Percentiles rank a stretch among this genome's conserved stretches.
These are phyloP conservation scores for Isoperla grammatica DNA, from an alignment of 2,888 invertebrate species.

Conservation along the genomic window DNA sequence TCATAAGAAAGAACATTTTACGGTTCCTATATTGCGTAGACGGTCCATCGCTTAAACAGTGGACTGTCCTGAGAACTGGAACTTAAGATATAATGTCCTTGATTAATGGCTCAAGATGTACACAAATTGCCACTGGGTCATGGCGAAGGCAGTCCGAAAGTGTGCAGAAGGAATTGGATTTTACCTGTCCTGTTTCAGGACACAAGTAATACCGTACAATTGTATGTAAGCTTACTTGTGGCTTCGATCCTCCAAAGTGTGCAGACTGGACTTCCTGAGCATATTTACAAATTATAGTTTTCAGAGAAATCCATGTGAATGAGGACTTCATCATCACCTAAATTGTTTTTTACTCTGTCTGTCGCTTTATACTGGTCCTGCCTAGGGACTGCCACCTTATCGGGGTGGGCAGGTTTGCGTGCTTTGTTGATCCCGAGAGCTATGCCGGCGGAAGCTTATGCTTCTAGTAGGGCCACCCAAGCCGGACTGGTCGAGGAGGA, in stretches of 20 bases:
- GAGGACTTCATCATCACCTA: conserved; percentile 15
- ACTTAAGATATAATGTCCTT: conserved; percentile 18
- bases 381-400: no score
- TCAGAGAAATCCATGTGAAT: conserved; percentile 22
- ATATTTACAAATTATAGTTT: conserved; percentile 21
- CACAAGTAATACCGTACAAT: conserved; percentile 37
- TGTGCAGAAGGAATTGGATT: conserved; percentile 34
- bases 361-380: conserved; percentile 14
- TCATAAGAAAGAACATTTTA: conserved; percentile 39
- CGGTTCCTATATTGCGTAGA: conserved; percentile 40
- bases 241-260: conserved; percentile 19
- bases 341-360: conserved; percentile 11
- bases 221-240: conserved; percentile 22
- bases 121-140: conserved; percentile 41
- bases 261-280: conserved; percentile 15
- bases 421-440: no score
- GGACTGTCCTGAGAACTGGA: conserved; percentile 31
- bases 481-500: no score
- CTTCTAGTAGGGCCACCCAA: no score
- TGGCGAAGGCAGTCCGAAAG: conserved; percentile 38
- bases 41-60: conserved; percentile 41
- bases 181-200: conserved; percentile 11
- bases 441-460: no score
- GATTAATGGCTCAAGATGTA: conserved; percentile 39
- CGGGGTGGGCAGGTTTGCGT: no score